These are phyloP conservation scores for Stenichneumon culpator DNA, from an alignment of 2,888 invertebrate species.

Conservation along the genomic window DNA sequence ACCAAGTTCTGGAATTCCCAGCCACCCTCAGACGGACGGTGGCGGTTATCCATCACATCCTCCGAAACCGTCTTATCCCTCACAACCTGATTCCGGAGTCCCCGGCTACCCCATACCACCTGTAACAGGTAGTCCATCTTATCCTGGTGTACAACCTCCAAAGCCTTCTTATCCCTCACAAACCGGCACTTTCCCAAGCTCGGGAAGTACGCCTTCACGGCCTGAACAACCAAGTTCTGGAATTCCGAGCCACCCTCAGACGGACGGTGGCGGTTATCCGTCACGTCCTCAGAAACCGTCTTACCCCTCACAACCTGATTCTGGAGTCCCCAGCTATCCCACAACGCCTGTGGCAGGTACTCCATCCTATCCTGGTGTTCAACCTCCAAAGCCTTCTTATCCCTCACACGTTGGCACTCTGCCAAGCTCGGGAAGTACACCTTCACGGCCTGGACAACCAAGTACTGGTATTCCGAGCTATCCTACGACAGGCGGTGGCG, in stretches of 20 bases:
- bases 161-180: too few relatives aligned
- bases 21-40: conserved; percentile 45
- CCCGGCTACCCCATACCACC: not conserved
- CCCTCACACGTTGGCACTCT: not conserved
- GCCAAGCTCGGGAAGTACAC: too few relatives aligned
- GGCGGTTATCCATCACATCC: too few relatives aligned
- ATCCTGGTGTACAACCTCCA: too few relatives aligned
- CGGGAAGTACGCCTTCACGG: not conserved
- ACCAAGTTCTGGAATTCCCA: conserved; percentile 23
- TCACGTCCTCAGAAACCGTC: conserved; percentile 11
- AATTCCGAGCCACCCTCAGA: too few relatives aligned
- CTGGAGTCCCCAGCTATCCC: too few relatives aligned
- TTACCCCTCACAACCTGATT: too few relatives aligned
- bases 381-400: not conserved
- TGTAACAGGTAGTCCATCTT: too few relatives aligned
- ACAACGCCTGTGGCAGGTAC: too few relatives aligned
- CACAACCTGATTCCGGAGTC: not conserved
- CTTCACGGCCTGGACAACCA: conserved; percentile 57
- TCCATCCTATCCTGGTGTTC: not conserved
- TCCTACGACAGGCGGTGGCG: not conserved
- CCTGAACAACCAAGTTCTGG: not conserved
- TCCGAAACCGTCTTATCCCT: conserved; percentile 48
- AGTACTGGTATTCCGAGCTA: conserved; percentile 24
- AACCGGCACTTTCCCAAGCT: not conserved
- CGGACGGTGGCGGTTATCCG: too few relatives aligned